Conservation (phyloP, 2,888 invertebrate genomes). For the Lucinisca nassula region DNA sequence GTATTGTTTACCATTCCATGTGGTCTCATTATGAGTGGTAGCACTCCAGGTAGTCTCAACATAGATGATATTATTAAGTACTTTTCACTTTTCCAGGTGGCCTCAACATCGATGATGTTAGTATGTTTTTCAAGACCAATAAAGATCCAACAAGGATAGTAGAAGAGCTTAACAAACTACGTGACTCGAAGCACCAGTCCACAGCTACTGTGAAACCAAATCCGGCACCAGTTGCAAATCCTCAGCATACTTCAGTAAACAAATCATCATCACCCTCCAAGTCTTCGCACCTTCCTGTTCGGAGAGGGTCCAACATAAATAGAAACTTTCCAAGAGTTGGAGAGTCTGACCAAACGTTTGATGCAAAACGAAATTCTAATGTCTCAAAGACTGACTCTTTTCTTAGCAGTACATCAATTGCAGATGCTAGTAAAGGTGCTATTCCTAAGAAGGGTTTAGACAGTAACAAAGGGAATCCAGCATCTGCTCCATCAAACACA, state of each 20-base stretch:
- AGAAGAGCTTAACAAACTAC: not conserved
- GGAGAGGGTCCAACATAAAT: conserved; percentile 65
- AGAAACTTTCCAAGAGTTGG: conserved; percentile 50
- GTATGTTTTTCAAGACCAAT: conserved; percentile 15
- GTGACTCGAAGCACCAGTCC: conserved; percentile 1
- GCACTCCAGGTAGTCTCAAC: no score
- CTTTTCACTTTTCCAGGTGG: not conserved
- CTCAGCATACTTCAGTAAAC: not conserved
- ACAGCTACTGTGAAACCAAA: conserved; percentile 3
- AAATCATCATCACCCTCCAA: conserved; percentile 12
- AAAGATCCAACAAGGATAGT: conserved; percentile 12
- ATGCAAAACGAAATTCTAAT: conserved; percentile 8
- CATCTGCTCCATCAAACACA: not conserved
- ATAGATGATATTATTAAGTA: no score
- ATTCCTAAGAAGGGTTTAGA: not conserved
- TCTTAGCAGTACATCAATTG: not conserved
- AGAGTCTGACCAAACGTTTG: conserved; percentile 1
- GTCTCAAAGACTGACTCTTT: not conserved
- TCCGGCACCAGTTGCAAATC: not conserved
- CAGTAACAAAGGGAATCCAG: not conserved
- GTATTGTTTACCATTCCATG: no score
- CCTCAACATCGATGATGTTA: not conserved
- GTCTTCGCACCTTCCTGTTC: conserved; percentile 62
- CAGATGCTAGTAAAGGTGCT: not conserved
- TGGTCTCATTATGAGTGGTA: no score